phyloP scores from a whole-genome alignment of 2,888 invertebrate species.

The Pseudanteris insignis region DNA sequence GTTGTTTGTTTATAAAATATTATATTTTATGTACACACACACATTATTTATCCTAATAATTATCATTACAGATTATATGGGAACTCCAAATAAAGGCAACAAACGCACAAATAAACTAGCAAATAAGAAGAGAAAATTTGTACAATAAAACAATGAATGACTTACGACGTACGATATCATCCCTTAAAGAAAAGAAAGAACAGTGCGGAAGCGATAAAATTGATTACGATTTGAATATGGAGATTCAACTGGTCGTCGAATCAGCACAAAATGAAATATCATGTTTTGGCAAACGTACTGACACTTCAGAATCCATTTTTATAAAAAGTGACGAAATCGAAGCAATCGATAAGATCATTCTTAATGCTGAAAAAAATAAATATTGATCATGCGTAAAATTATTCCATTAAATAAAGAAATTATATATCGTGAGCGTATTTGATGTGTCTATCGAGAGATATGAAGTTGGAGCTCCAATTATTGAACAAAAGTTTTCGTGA shows the following conservation, averaged over 20 bases:
- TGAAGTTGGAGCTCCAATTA: slow-evolving; percentile 71
- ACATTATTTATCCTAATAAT: no score
- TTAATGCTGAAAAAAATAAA: slow-evolving; percentile 75
- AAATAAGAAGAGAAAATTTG: slow-evolving; percentile 63
- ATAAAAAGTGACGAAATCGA: slow-evolving; percentile 74
- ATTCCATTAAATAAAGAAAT: slow-evolving; percentile 74
- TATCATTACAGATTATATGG: no score
- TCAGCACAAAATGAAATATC: slow-evolving; percentile 78
- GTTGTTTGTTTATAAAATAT: slow-evolving; percentile 13
- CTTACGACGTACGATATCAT: slow-evolving; percentile 53
- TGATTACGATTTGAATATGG: slow-evolving; percentile 62
- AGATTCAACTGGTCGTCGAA: slow-evolving; percentile 74
- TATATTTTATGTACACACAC: no score
- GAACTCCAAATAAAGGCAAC: slow-evolving; percentile 65
- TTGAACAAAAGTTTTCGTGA: slow-evolving; percentile 59
- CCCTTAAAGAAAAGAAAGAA: slow-evolving; percentile 52
- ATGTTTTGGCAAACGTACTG: slow-evolving; percentile 68
- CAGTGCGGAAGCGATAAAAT: slow-evolving; percentile 55
- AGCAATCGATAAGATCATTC: slow-evolving; percentile 74
- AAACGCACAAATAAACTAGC: slow-evolving; percentile 67
- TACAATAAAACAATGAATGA: slow-evolving; percentile 58
- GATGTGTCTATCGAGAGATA: slow-evolving; percentile 74
- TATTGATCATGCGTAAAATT: slow-evolving; percentile 74
- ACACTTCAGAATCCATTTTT: slow-evolving; percentile 73
- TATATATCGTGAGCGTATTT: slow-evolving; percentile 71